A percentile compares a stretch with the other conserved stretches of the same genome.
phyloP scores from a whole-genome alignment of 2,888 invertebrate genomes.

The Pteria penguin region DNA sequence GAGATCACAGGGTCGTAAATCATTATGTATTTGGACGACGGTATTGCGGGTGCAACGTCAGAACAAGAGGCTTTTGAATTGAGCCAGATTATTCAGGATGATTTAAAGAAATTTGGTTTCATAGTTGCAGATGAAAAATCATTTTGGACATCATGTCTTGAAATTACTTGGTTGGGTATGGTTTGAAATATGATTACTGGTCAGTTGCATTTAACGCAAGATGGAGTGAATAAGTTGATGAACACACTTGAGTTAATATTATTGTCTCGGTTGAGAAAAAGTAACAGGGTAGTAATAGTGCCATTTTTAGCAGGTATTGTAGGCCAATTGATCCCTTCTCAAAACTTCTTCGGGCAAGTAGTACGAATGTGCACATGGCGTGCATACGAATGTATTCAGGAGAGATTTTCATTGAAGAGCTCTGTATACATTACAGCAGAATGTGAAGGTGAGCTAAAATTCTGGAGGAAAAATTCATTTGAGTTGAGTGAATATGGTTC shows the following conservation, averaged over 20 bases:
- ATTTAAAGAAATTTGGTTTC: no score
- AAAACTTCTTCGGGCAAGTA: slow-evolving; percentile 1
- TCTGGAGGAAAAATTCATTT: neutral
- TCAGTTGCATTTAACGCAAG: slow-evolving; percentile 22
- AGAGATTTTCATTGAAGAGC: neutral
- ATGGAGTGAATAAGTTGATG: slow-evolving; percentile 10
- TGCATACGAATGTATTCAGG: slow-evolving; percentile 10
- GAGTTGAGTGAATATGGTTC: neutral
- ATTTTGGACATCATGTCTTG: slow-evolving; percentile 37
- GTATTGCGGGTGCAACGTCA: slow-evolving; percentile 19
- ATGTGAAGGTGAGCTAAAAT: neutral
- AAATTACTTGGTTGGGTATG: slow-evolving; percentile 41
- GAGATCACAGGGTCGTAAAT: slow-evolving; percentile 35
- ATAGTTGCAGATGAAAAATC: slow-evolving; percentile 50
- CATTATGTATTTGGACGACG: slow-evolving; percentile 47
- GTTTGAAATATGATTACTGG: slow-evolving; percentile 35
- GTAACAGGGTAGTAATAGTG: neutral
- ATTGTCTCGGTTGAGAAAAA: neutral
- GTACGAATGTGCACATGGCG: slow-evolving; percentile 1
- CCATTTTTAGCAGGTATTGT: slow-evolving; percentile 14
- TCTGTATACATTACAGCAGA: neutral
- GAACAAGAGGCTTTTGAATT: no score
- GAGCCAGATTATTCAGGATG: no score
- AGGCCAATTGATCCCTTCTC: slow-evolving; percentile 16
- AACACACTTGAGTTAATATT: neutral